Evolutionary conservation across 1,140 invertebrate species (phyloP), one percentile per base, ranked within the genome.

Genomic region (Nylanderia fulva): DNA sequence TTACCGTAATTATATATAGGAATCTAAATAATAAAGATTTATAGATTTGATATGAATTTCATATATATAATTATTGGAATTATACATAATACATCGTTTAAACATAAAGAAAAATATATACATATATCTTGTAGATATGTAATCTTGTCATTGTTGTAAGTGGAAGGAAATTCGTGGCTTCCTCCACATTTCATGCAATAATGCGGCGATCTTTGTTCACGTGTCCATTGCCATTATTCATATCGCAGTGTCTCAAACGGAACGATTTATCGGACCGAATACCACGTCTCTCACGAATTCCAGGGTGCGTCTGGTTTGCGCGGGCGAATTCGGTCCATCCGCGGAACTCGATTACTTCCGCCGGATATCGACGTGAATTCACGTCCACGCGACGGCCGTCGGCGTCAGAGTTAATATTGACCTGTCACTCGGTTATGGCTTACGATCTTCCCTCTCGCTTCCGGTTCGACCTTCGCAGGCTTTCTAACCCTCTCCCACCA

Each of bases 341-440:
- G 52, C 69, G 84, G 88, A 93, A 92, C 86, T 92, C 87, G 90
- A 94, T 93, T 92, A 92, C 91, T 92, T 93, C 93, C 93, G 91
- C 56, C 91, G 92, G 93, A 93, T 93, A 94, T 93, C 88, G 90
- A 91, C 90, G 86, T 82, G 90, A 91, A 93, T 91, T 91, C 84
- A 86, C 52, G 71, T 61, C 68, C 54, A 83, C 64, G 60, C 33
- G 2, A 21, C 24, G 24, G 29, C 71, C 54, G 76, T 82, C 85
- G 84, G 84, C 89, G 84, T 79, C 90, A 56, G 88, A 89, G 89
- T 87, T 91, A 92, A 92, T 92, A 92, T 90, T 88, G 89, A 89
- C 88, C 89, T 91, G 89, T 92, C 90, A 88, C 77, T 86, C 90
- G 86, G 74, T 85, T 90, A 90, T 85, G 75, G 85, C 84, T 90